Percentiles rank a stretch among this genome's conserved stretches.
Conservation (phyloP, 92 coral and sea anemone genomes). For the Zoanthus solanderi region DNA sequence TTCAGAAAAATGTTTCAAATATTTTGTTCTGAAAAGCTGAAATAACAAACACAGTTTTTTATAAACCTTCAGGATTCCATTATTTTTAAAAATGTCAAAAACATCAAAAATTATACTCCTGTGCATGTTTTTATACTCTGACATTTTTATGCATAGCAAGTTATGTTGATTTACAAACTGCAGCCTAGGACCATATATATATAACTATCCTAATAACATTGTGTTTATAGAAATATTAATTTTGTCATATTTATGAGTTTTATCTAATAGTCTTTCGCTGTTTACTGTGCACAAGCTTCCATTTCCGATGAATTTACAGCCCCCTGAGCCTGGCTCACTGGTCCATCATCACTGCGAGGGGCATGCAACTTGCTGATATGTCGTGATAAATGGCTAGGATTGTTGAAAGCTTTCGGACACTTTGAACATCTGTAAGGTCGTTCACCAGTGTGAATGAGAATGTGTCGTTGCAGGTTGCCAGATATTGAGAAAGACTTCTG, state of each 20-base stretch:
- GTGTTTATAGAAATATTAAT: neutral
- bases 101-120: neutral
- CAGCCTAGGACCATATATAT: too few species aligned
- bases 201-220: neutral
- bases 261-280: neutral
- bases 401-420: constrained; percentile 94
- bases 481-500: constrained; percentile 91
- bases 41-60: neutral
- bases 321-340: constrained; percentile 25
- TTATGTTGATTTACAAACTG: too few species aligned
- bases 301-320: neutral
- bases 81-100: neutral
- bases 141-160: too few species aligned
- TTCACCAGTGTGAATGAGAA: constrained; percentile 94
- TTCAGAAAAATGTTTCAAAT: neutral
- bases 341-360: constrained; percentile 62
- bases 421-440: constrained; percentile 92
- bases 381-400: constrained; percentile 94
- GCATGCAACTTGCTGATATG: constrained; percentile 93
- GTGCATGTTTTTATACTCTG: neutral
- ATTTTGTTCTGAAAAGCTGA: constrained; percentile 5
- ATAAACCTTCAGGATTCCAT: neutral
- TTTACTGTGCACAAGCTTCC: constrained; percentile 30
- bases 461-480: constrained; percentile 94
- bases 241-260: neutral